These are phyloP conservation scores for Meiosimyza platycephala DNA, from an alignment of 2,888 invertebrate species.

Conservation along the genomic window DNA sequence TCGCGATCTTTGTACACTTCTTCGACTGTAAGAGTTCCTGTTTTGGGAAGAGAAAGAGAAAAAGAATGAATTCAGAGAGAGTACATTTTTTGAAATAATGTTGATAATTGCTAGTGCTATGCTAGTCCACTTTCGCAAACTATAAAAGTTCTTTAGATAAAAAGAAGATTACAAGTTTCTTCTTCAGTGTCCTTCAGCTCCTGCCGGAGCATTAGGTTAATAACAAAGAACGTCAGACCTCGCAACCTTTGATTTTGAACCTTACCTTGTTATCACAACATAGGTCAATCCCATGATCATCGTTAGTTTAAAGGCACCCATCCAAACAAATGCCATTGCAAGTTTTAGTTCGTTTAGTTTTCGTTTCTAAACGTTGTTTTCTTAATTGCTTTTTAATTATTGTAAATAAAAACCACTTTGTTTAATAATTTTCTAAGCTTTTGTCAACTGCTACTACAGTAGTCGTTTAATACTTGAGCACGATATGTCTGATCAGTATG, in stretches of 20 bases:
- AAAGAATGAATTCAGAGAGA: slow-evolving; percentile 5
- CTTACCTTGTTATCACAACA: slow-evolving; percentile 73
- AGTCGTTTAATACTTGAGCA: background rate
- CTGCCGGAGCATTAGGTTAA: too few species aligned
- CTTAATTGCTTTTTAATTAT: background rate
- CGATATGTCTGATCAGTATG: too few species aligned
- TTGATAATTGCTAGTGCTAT: background rate
- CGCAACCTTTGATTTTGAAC: background rate
- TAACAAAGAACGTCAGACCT: too few species aligned
- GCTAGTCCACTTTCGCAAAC: background rate
- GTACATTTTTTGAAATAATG: background rate
- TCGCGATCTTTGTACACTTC: slow-evolving; percentile 98
- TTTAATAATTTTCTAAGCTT: background rate
- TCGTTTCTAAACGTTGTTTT: background rate
- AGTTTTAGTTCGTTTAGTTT: background rate
- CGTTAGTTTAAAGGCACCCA: slow-evolving; percentile 74
- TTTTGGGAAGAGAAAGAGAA: slow-evolving; percentile 37
- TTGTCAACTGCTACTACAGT: slow-evolving; percentile 2
- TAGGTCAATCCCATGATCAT: slow-evolving; percentile 75
- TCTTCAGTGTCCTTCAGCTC: too few species aligned
- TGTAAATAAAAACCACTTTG: background rate
- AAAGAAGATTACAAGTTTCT: too few species aligned
- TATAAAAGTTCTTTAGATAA: background rate
- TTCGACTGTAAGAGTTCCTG: slow-evolving; percentile 98
- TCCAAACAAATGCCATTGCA: slow-evolving; percentile 73